Conservation (phyloP, 2,888 invertebrate genomes). For the Elgonia sp. region DNA sequence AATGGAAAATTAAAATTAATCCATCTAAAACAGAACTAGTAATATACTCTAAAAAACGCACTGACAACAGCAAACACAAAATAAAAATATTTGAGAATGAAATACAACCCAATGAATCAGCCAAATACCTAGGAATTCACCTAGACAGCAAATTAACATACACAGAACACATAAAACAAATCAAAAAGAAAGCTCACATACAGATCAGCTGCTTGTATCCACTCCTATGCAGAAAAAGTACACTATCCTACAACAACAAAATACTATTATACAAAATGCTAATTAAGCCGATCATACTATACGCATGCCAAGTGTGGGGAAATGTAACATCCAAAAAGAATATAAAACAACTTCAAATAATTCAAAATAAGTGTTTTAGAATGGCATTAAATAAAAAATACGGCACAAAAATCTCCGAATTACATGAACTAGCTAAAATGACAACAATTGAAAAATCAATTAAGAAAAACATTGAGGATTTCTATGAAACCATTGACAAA, state of each 20-base stretch:
- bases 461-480: too few relatives aligned
- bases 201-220: background rate
- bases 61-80: background rate
- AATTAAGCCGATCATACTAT: background rate
- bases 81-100: background rate
- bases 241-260: background rate
- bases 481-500: too few relatives aligned
- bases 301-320: background rate
- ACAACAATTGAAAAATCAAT: background rate
- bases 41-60: constrained; percentile 2
- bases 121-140: constrained; percentile 12
- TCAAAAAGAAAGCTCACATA: background rate
- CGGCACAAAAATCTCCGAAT: background rate
- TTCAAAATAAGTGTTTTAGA: constrained; percentile 6
- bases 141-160: constrained; percentile 9
- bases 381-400: background rate
- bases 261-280: constrained; percentile 10
- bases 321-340: background rate
- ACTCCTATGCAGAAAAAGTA: background rate
- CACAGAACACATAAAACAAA: background rate
- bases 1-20: constrained; percentile 18
- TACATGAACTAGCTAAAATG: background rate
- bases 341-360: background rate
- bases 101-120: background rate
- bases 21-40: constrained; percentile 1